phyloP scores from a whole-genome alignment of 2,888 invertebrate species.

The Sturmia bella region DNA sequence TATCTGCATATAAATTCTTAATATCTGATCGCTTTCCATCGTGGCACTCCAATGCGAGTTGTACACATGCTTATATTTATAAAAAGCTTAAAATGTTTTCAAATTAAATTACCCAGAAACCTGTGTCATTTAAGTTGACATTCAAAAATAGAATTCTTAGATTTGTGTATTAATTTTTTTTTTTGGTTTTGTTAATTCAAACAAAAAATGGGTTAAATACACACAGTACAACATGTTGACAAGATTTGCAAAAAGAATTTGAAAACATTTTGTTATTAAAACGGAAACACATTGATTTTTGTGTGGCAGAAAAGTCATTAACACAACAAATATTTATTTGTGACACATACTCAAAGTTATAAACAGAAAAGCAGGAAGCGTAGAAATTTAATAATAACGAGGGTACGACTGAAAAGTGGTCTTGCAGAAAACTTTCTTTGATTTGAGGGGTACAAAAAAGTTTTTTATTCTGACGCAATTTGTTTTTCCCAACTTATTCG shows the following conservation, averaged over 20 bases:
- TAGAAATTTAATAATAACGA: background rate
- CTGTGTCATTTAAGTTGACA: background rate
- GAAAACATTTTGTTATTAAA: background rate
- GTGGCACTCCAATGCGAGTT: no score
- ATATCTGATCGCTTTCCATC: no score
- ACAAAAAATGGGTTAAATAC: slow-evolving; percentile 14
- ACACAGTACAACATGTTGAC: slow-evolving; percentile 22
- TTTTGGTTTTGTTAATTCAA: background rate
- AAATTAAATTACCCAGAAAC: no score
- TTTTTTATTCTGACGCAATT: no score
- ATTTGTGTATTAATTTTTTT: no score
- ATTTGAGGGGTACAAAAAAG: no score
- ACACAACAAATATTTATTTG: slow-evolving; percentile 33
- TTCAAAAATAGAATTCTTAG: background rate
- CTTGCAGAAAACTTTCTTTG: no score
- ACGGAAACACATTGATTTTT: slow-evolving; percentile 32
- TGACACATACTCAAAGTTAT: slow-evolving; percentile 13
- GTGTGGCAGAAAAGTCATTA: slow-evolving; percentile 11
- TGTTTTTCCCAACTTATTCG: no score
- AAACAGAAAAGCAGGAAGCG: background rate
- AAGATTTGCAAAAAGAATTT: slow-evolving; percentile 27
- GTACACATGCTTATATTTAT: no score
- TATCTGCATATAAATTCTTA: no score
- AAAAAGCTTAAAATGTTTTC: no score
- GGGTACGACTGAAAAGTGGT: no score